Base-by-base conservation (phyloP, 2,113 vertebrate genomes). In the Emydura subglobosa region DNA sequence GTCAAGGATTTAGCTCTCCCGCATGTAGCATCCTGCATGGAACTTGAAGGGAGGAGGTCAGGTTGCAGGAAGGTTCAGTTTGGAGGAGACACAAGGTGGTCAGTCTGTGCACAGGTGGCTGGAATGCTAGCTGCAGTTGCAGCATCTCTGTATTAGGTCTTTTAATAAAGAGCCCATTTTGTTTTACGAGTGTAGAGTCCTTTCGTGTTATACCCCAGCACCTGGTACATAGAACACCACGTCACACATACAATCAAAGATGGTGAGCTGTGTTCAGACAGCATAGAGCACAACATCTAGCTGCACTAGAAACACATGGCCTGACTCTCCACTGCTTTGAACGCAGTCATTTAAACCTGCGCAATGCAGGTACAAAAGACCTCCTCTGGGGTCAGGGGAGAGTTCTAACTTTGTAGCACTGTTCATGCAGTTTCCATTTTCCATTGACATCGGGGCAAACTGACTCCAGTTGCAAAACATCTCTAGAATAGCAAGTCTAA, bases 11-110 rank as follows among this genome's bases (percentile, higher is more conserved):
- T 31, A 50, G 31, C 39, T 25, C 29, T 51, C 39, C 24, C 1
- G n/a, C 16, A 0, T 1, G 0, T 34, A 16, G 27, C 42, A 50
- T 50, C 13, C 10, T 1, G 4, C 1, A 5, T 31, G 81, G 13
- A 10, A 27, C 0, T 0, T 1, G 47, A 12, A 4, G n/a, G 85
- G 53, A 68, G 68, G 39, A 49, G 4, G 1, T 55, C 55, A 12
- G 68, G 12, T 27, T 61, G 39, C 74, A 79, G 53, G n/a, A 31
- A 10, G 80, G 10, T 50, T 31, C 49, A 78, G 57, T 4, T 50
- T 47, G 50, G 19, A 10, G 29, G n/a, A n/a, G 31, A 80, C 34
- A 47, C 47, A 5, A 29, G 53, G 68, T 5, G 10, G 29, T 49
- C 13, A 74, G 24, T 82, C 39, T 83, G 91, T 54, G 0, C 1